These are phyloP conservation scores for Ruditapes philippinarum DNA, from an alignment of 1,140 invertebrate genomes.

Conservation along the genomic window DNA sequence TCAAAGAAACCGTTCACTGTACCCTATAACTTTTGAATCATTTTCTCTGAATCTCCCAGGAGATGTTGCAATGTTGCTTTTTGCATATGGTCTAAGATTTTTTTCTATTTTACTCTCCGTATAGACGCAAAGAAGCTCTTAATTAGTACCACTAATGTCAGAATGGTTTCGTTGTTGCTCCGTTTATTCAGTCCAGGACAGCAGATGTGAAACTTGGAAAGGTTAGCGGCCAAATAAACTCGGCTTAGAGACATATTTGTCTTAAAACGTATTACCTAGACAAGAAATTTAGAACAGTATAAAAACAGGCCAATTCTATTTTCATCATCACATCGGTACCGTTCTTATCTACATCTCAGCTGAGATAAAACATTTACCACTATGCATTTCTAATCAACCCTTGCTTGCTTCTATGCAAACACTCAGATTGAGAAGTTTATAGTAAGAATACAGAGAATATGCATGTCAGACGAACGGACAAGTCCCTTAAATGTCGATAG, in stretches of 20 bases:
- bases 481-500: too few species aligned
- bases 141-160: conserved; percentile 10
- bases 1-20: too few species aligned
- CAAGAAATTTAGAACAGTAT: conserved; percentile 8
- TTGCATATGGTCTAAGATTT: neutral
- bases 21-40: neutral
- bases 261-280: conserved; percentile 16
- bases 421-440: too few species aligned
- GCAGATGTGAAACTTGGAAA: neutral
- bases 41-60: neutral
- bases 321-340: too few species aligned
- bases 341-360: too few species aligned
- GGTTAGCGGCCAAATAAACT: neutral
- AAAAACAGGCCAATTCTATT: neutral
- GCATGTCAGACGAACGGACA: too few species aligned
- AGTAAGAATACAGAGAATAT: too few species aligned
- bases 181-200: neutral
- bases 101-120: neutral
- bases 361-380: too few species aligned
- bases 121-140: conserved; percentile 6
- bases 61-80: neutral
- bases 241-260: neutral
- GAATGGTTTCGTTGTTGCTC: neutral
- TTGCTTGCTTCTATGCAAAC: too few species aligned
- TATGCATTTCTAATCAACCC: too few species aligned